Base-by-base conservation (phyloP, 1,140 invertebrate species). In the Odontomachus brunneus region DNA sequence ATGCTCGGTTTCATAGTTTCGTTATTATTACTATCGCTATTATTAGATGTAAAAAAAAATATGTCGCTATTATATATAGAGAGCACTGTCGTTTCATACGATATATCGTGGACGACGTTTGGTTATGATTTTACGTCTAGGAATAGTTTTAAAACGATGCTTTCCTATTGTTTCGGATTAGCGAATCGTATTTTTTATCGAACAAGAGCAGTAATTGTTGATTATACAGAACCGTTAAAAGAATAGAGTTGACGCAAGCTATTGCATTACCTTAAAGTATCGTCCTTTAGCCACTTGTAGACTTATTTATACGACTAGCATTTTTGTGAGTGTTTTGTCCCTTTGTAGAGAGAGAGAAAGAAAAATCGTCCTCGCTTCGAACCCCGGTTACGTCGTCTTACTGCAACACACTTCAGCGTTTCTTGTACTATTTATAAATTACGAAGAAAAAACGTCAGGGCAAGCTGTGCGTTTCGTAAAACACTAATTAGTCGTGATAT, bases 301-400 rank as follows among this genome's bases (percentile, higher is more conserved):
- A 78, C 78, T 84, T 87, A 84, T 87, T 87, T 82, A 82, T 88
- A 85, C 44, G 26, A 71, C 60, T 88, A 88, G 49, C 48, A 22
- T 78, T 88, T 88, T 88, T 88, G 76, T 88, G 82, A 19, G 55
- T 83, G 29, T 88, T 87, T 87, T 87, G 66, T 84, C 48, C 33
- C 51, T 74, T 67, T 4, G 44, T 85, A 82, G 44, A 69, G 73
- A 87, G 85, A 84, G 85, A 87, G 48, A 69, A 11, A 11, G 9
- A 11, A 11, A 11, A 84, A 53, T 83, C 51, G 51, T 62, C 60
- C 38, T 29, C 65, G 72, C 55, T 87, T 73, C 76, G 53, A 26
- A 44, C 15, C 59, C 38, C 57, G n/a, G n/a, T n/a, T n/a, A n/a
- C n/a, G n/a, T n/a, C n/a, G n/a, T 55, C 78, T 84, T 44, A 49